phyloP scores from a whole-genome alignment of 92 coral and sea anemone species.

The Siderastrea siderea region DNA sequence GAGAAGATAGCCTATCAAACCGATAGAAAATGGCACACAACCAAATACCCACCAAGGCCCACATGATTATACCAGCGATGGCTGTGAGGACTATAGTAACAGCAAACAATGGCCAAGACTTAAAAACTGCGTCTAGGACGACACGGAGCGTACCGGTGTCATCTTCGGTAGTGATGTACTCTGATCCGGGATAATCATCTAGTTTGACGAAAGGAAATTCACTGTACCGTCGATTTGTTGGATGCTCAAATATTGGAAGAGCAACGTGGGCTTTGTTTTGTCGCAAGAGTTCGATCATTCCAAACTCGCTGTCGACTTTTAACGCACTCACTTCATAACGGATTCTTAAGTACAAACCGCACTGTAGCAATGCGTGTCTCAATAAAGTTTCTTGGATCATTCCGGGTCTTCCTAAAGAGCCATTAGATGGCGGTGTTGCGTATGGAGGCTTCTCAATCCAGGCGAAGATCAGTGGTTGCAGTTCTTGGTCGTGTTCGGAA shows the following conservation, averaged over 20 bases:
- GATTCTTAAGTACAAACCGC: not conserved
- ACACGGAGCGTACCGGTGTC: not conserved
- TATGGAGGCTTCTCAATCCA: no score
- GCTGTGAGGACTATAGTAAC: slow-evolving; percentile 36
- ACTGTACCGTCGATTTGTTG: slow-evolving; percentile 4
- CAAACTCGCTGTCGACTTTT: slow-evolving; percentile 13
- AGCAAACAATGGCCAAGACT: slow-evolving; percentile 53
- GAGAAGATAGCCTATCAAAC: not conserved
- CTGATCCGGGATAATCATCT: slow-evolving; percentile 46
- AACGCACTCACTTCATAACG: not conserved
- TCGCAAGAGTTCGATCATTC: slow-evolving; percentile 33
- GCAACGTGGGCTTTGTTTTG: slow-evolving; percentile 30
- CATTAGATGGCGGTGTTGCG: no score
- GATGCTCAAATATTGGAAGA: slow-evolving; percentile 28
- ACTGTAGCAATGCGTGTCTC: not conserved
- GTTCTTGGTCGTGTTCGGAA: no score
- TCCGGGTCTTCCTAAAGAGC: no score
- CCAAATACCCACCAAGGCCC: slow-evolving; percentile 45
- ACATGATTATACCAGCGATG: slow-evolving; percentile 50
- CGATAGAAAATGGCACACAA: no score
- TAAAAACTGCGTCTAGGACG: slow-evolving; percentile 34
- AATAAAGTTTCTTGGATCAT: slow-evolving; percentile 4
- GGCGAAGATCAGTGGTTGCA: no score
- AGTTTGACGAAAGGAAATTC: slow-evolving; percentile 40
- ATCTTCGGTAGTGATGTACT: not conserved